Percentiles rank a stretch among this genome's conserved stretches.
Evolutionary conservation across 1,140 invertebrate species (phyloP).

Genomic region (Dermatophagoides farinae): DNA sequence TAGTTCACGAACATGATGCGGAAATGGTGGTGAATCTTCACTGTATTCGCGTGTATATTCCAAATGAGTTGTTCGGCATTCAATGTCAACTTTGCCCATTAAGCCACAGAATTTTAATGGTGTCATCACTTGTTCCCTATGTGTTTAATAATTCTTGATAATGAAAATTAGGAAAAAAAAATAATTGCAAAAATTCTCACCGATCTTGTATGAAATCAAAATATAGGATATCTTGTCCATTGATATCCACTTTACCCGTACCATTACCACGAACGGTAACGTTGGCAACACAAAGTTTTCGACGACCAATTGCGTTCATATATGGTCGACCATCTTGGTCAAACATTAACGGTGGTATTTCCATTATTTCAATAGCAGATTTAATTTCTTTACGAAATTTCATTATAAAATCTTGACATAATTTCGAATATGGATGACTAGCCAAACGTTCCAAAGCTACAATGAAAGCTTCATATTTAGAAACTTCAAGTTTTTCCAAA

Average conservation of each 20-base stretch:
- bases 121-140: slow-evolving; percentile 49
- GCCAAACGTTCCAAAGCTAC: slow-evolving; percentile 45
- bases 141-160: no score
- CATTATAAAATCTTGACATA: slow-evolving; percentile 44
- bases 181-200: slow-evolving; percentile 25
- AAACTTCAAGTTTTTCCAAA: slow-evolving; percentile 47
- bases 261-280: slow-evolving; percentile 50
- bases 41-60: slow-evolving; percentile 20
- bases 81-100: slow-evolving; percentile 57
- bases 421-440: slow-evolving; percentile 40
- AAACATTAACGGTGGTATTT: slow-evolving; percentile 34
- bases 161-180: slow-evolving; percentile 12
- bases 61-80: slow-evolving; percentile 33
- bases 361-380: slow-evolving; percentile 30
- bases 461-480: slow-evolving; percentile 50
- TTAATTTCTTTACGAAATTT: slow-evolving; percentile 38
- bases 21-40: slow-evolving; percentile 21
- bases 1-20: slow-evolving; percentile 32
- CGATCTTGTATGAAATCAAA: slow-evolving; percentile 43
- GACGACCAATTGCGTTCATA: slow-evolving; percentile 42
- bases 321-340: slow-evolving; percentile 43
- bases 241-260: slow-evolving; percentile 57
- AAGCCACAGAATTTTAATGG: slow-evolving; percentile 58
- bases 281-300: slow-evolving; percentile 42
- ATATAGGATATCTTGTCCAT: slow-evolving; percentile 45